Conservation (phyloP, 2,888 invertebrate genomes). For the Brenthis ino region DNA sequence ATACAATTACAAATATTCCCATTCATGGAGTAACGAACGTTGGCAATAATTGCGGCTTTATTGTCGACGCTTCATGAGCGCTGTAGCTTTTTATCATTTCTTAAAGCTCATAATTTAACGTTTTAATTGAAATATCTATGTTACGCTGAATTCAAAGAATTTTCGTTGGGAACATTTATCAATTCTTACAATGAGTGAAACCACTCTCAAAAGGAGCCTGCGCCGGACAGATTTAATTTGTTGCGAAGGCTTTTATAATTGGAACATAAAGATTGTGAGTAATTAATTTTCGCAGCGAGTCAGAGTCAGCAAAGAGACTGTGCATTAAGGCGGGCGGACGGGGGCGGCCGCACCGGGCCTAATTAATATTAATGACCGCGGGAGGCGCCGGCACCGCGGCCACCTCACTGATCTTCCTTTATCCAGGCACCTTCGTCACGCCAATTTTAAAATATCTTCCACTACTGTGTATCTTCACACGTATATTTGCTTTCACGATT, state of each 20-base stretch:
- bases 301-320: slow-evolving; percentile 76
- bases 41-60: slow-evolving; percentile 56
- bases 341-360: slow-evolving; percentile 67
- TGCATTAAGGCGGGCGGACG: slow-evolving; percentile 67
- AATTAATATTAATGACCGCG: slow-evolving; percentile 81
- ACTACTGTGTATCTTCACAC: slow-evolving; percentile 36
- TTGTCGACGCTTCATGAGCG: slow-evolving; percentile 56
- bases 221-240: slow-evolving; percentile 82
- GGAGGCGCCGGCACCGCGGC: slow-evolving; percentile 59
- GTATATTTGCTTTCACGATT: slow-evolving; percentile 17
- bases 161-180: slow-evolving; percentile 79
- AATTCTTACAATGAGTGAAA: slow-evolving; percentile 80
- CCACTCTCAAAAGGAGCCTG: slow-evolving; percentile 81
- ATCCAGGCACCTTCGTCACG: slow-evolving; percentile 58
- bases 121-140: slow-evolving; percentile 55
- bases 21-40: slow-evolving; percentile 56
- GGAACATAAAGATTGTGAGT: slow-evolving; percentile 83
- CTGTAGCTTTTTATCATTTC: slow-evolving; percentile 55
- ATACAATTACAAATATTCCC: slow-evolving; percentile 70
- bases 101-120: slow-evolving; percentile 64
- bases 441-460: slow-evolving; percentile 28
- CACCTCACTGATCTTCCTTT: slow-evolving; percentile 56
- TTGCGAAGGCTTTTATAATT: slow-evolving; percentile 83
- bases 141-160: slow-evolving; percentile 73
- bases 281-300: slow-evolving; percentile 83